Evolutionary conservation across 2,888 invertebrate genomes (phyloP), one percentile per base, ranked within the genome.

Genomic region (Bruchidius siliquastri): DNA sequence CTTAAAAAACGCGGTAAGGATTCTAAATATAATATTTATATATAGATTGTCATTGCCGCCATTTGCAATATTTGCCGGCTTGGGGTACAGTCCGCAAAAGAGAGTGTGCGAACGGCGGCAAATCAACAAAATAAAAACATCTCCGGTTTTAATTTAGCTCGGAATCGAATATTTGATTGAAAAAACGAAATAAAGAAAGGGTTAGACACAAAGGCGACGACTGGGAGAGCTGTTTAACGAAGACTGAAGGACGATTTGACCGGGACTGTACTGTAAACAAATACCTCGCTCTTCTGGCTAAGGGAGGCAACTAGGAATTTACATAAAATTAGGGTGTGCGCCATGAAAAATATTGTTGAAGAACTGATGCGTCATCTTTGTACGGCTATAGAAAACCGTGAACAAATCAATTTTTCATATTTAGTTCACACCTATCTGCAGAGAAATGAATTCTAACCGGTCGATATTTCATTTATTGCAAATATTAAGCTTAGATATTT

Each of bases 11-110:
- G 79, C 80, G 78, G 78, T 78, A 81, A 80, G 77, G 81, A 80
- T 80, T 83, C 83, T 82, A 84, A 84, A 84, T 84, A 84, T 83
- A 84, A 85, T 85, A 85, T 86, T 85, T 85, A 86, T 85, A 85
- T 86, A 84, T 86, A 86, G 84, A 83, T 80, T 80, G 76, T 74
- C 77, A 78, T 78, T 78, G 81, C 81, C 84, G 85, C 86, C 85
- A 86, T 86, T 86, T 86, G 85, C 85, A 85, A 85, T 71, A 69
- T 85, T 82, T 79, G 77, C 82, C 82, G 83, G 84, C 83, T 80
- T 83, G 82, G 83, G 82, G 83, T 84, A 84, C 84, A 84, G 76
- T 83, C 82, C 74, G 71, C 66, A 68, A 78, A 75, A 79, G 81
- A 79, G 77, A 76, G 77, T 76, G 71, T 69, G 30, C 71, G 18